Percentiles rank a stretch among this genome's conserved stretches.
These are phyloP conservation scores for Trematomus bernacchii DNA, from an alignment of 2,797 vertebrate genomes.

Conservation along the genomic window DNA sequence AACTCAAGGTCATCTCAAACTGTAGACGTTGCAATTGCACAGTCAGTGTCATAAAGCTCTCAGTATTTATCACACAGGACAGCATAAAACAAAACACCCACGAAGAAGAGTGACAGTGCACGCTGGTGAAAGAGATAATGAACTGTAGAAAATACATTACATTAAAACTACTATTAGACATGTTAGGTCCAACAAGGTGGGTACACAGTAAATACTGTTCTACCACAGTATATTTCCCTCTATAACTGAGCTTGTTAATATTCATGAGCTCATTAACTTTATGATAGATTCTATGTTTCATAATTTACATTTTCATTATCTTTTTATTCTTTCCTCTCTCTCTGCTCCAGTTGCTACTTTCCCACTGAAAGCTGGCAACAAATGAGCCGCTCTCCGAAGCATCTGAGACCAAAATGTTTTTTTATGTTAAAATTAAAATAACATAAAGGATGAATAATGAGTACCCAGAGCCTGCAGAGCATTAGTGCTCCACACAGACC, in stretches of 20 bases:
- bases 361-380: constrained; percentile 18
- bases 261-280: constrained; percentile 31
- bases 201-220: background rate
- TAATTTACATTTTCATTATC: constrained; percentile 12
- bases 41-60: background rate
- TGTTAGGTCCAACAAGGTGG: background rate
- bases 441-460: constrained; percentile 62
- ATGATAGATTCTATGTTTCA: constrained; percentile 22
- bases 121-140: background rate
- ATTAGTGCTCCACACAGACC: constrained; percentile 21
- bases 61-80: too few species aligned
- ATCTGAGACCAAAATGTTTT: constrained; percentile 21
- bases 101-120: background rate
- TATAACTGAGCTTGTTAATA: constrained; percentile 16
- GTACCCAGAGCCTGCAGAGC: constrained; percentile 26
- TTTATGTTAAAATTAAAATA: constrained; percentile 42
- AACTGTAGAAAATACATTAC: background rate
- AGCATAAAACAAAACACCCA: background rate
- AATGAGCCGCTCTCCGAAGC: constrained; percentile 22
- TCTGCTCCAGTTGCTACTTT: constrained; percentile 36
- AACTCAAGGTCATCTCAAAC: background rate
- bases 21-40: background rate
- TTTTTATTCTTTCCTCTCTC: background rate
- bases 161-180: background rate
- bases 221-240: constrained; percentile 1